A percentile compares a stretch with the other conserved stretches of the same genome.
These are phyloP conservation scores for Coreius guichenoti DNA, from an alignment of 2,797 vertebrate species.

Conservation along the genomic window DNA sequence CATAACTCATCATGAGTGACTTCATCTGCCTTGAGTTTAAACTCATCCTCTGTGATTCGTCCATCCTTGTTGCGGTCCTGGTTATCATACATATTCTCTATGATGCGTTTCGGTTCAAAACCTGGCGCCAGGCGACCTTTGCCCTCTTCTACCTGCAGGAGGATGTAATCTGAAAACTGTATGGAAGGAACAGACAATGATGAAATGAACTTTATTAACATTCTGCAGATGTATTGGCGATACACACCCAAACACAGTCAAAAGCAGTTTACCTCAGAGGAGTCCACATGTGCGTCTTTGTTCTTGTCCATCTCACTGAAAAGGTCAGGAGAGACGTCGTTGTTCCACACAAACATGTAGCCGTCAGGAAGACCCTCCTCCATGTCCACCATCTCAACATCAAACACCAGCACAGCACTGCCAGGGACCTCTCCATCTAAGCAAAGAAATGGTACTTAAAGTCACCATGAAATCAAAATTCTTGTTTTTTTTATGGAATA, in stretches of 20 bases:
- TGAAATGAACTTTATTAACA: conserved; percentile 4
- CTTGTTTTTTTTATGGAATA: neutral
- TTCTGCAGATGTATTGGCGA: neutral
- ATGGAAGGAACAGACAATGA: conserved; percentile 2
- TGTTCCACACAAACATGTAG: conserved; percentile 98
- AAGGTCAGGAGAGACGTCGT: conserved; percentile 89
- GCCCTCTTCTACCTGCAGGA: conserved; percentile 87
- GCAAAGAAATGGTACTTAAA: conserved; percentile 31
- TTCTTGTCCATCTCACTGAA: conserved; percentile 94
- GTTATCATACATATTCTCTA: conserved; percentile 97
- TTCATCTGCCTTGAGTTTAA: conserved; percentile 95
- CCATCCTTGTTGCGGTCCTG: conserved; percentile 94
- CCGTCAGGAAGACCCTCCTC: conserved; percentile 96
- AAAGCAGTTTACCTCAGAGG: conserved; percentile 83
- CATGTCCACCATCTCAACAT: conserved; percentile 89
- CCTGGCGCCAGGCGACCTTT: conserved; percentile 96
- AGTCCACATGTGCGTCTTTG: conserved; percentile 81
- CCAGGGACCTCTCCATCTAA: conserved; percentile 93
- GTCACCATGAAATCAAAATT: neutral
- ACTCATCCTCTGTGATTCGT: conserved; percentile 89
- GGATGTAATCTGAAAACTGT: conserved; percentile 94
- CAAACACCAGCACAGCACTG: conserved; percentile 93
- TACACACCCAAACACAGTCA: neutral
- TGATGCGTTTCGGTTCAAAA: conserved; percentile 89
- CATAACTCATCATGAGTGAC: conserved; percentile 91